phyloP scores from a whole-genome alignment of 2,888 invertebrate species.

The Stenotaenia linearis region DNA sequence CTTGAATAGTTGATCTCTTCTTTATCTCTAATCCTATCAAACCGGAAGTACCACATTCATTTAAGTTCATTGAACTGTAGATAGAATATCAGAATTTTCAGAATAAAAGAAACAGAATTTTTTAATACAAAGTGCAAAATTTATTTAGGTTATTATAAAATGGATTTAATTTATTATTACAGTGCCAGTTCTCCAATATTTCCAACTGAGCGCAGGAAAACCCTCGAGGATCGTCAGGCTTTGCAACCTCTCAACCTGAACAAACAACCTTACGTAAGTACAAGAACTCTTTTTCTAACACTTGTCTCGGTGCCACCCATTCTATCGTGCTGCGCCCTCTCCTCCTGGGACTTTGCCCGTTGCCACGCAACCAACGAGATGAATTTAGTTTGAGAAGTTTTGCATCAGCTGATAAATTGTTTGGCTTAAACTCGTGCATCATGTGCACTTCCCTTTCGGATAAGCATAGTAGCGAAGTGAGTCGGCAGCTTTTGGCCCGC shows the following conservation, averaged over 20 bases:
- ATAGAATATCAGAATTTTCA: too few relatives aligned
- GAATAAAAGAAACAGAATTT: too few relatives aligned
- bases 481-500: not conserved
- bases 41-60: too few relatives aligned
- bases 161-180: not conserved
- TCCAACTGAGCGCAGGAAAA: constrained; percentile 29
- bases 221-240: constrained; percentile 34
- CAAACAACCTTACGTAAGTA: constrained; percentile 33
- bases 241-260: constrained; percentile 34
- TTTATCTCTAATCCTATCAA: too few relatives aligned
- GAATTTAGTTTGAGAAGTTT: not conserved
- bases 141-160: too few relatives aligned
- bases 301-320: not conserved
- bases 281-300: not conserved
- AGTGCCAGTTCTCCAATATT: constrained; percentile 26
- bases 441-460: not conserved
- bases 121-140: too few relatives aligned
- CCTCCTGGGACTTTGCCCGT: not conserved
- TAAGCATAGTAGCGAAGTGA: not conserved
- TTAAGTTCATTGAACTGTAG: too few relatives aligned
- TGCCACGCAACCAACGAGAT: not conserved
- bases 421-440: not conserved
- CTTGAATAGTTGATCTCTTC: too few relatives aligned
- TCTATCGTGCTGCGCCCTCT: not conserved
- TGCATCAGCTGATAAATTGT: not conserved